Conservation (phyloP, 2,113 vertebrate genomes). For the Orientallactaga bullata region DNA sequence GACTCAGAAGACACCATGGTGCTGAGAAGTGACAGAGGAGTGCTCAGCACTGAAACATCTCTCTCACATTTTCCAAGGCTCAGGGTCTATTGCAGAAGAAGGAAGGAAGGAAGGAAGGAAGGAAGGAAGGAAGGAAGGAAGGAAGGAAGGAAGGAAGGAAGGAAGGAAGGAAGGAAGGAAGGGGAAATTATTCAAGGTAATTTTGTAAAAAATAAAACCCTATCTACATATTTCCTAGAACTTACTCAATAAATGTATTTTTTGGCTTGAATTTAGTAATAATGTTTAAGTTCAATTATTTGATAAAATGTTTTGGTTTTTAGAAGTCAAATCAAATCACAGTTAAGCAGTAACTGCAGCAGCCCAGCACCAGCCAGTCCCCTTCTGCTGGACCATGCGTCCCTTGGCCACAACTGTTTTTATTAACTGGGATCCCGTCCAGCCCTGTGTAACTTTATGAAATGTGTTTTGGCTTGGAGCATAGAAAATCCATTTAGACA, state of each 20-base stretch:
- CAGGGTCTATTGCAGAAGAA: too few species aligned
- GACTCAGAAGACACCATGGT: too few species aligned
- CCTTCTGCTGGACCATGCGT: conserved; percentile 5
- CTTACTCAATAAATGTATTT: conserved; percentile 31
- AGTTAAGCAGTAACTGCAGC: conserved; percentile 31
- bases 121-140: too few species aligned
- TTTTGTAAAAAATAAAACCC: neutral
- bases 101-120: too few species aligned
- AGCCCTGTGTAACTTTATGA: conserved; percentile 75
- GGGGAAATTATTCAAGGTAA: neutral
- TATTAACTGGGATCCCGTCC: conserved; percentile 75
- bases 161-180: too few species aligned
- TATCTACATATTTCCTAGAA: conserved; percentile 32
- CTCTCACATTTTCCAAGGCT: too few species aligned
- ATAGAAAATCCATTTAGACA: conserved; percentile 83
- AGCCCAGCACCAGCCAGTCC: conserved; percentile 20
- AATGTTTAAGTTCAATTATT: conserved; percentile 49
- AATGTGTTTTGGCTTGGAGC: conserved; percentile 79
- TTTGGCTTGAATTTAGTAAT: conserved; percentile 28
- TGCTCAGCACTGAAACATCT: too few species aligned
- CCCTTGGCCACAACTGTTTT: conserved; percentile 66
- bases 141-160: too few species aligned
- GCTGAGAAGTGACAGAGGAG: too few species aligned
- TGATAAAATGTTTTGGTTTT: conserved; percentile 53
- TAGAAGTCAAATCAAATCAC: conserved; percentile 36